Evolutionary conservation across 2,113 vertebrate species (phyloP), one percentile per base, ranked within the genome.

Genomic region (Theristicus caerulescens): DNA sequence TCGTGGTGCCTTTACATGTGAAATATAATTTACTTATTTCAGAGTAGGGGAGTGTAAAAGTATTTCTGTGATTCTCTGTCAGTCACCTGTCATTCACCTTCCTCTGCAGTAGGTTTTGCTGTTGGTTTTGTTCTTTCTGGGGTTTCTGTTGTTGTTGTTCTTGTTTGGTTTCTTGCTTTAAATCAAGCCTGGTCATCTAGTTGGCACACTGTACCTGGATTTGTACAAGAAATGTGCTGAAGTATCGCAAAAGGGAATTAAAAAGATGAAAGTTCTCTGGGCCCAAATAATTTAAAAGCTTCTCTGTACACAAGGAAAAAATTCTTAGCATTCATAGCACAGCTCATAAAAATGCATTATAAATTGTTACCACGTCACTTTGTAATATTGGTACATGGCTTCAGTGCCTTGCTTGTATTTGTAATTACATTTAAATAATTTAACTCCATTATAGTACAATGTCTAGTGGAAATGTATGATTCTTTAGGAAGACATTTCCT

Each of bases 381-480:
- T 94, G 89, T 76, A 66, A 95, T 95, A 91, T 72, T 62, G 78
- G 84, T 94, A 82, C 88, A 91, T 59, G 82, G 84, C 89, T 94
- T 82, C 81, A 54, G 89, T 80, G 93, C 86, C 86, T 95, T 94
- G 91, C 94, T 95, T 95, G 93, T 90, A 61, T 95, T 95, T 95
- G 91, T 96, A 97, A 97, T 94, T 97, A 95, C 94, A 94, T 97
- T 97, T 97, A 97, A 97, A 96, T 95, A 94, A 97, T 97, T 97
- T 96, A 97, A 93, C 66, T 95, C 73, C 89, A 80, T 95, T 95
- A 80, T 66, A 80, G 52, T 88, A 55, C 89, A 64, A 58, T 29
- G 82, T 88, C 91, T 96, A 7, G 89, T 89, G 77, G 73, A 94
- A 96, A 95, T 61, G 66, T 71, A 55, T 77, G 87, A 82, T 95